A percentile compares a stretch with the other conserved stretches of the same genome.
Evolutionary conservation across 2,888 invertebrate genomes (phyloP).

Genomic region (Oligia strigilis): DNA sequence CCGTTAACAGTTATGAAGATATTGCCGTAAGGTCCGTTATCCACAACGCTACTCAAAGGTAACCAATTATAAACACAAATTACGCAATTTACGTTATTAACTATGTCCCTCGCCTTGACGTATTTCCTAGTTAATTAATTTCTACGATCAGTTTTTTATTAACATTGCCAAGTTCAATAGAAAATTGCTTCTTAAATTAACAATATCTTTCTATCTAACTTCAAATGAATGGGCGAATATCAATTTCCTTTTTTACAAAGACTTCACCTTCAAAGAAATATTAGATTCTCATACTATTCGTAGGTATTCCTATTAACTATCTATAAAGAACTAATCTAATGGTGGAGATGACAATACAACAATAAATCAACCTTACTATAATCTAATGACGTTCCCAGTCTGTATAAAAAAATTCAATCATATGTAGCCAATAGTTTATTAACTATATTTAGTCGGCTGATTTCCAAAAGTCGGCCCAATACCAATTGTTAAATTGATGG

Average conservation of each 20-base stretch:
- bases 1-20: neutral
- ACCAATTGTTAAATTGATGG: too few species aligned
- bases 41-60: too few species aligned
- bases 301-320: neutral
- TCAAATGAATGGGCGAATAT: constrained; percentile 18
- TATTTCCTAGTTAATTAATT: neutral
- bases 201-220: constrained; percentile 20
- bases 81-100: too few species aligned
- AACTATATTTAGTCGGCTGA: too few species aligned
- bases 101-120: too few species aligned
- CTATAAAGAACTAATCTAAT: neutral
- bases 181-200: constrained; percentile 47
- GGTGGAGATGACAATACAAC: too few species aligned
- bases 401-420: neutral
- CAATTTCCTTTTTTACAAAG: constrained; percentile 42
- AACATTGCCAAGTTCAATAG: constrained; percentile 7
- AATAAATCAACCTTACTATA: neutral
- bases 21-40: too few species aligned
- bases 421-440: too few species aligned
- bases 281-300: neutral
- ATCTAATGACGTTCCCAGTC: neutral
- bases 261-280: neutral
- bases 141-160: constrained; percentile 30
- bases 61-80: too few species aligned
- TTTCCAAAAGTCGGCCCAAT: too few species aligned